phyloP scores from a whole-genome alignment of 2,888 invertebrate species.

The Luperina nickerlii region DNA sequence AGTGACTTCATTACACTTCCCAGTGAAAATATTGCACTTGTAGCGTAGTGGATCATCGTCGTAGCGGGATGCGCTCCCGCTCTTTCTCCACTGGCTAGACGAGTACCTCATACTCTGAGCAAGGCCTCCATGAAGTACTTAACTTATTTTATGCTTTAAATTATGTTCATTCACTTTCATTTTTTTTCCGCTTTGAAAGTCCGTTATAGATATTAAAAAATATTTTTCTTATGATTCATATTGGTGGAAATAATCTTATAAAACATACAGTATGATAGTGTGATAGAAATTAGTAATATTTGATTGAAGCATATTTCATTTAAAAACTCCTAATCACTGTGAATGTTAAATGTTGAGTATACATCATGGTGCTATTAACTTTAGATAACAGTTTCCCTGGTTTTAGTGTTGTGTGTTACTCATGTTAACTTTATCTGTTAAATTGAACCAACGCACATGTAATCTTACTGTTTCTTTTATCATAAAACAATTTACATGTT shows the following conservation, averaged over 20 bases:
- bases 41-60: neutral
- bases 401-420: slow-evolving; percentile 50
- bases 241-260: neutral
- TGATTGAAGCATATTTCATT: neutral
- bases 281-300: neutral
- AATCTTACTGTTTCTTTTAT: slow-evolving; percentile 42
- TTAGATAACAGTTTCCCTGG: slow-evolving; percentile 42
- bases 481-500: slow-evolving; percentile 40
- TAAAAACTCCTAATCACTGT: slow-evolving; percentile 14
- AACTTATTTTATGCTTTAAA: neutral
- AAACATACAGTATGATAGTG: neutral
- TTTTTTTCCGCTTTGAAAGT: neutral
- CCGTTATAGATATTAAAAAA: neutral
- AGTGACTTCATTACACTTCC: slow-evolving; percentile 31
- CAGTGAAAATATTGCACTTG: slow-evolving; percentile 9
- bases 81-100: neutral
- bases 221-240: neutral
- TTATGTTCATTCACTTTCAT: neutral
- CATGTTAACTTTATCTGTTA: slow-evolving; percentile 52
- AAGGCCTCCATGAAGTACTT: neutral
- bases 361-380: slow-evolving; percentile 20
- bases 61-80: neutral
- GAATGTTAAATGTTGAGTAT: neutral
- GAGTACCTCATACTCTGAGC: neutral
- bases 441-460: slow-evolving; percentile 45